phyloP scores from a whole-genome alignment of 2,888 invertebrate species.

The Platynereis dumerilii region DNA sequence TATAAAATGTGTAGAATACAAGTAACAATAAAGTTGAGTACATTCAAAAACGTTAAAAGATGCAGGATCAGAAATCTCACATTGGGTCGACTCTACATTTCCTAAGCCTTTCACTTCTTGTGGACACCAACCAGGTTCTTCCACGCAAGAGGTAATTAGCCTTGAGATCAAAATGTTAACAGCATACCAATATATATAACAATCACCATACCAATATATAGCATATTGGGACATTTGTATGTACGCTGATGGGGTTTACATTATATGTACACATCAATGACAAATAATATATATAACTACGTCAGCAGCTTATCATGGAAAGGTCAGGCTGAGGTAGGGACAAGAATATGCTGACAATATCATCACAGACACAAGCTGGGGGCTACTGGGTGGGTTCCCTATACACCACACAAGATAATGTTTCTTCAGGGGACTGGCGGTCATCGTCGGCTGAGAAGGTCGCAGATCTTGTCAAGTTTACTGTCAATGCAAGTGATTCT shows the following conservation, averaged over 20 bases:
- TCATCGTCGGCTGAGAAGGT: slow-evolving; percentile 11
- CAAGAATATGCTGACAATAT: too few species aligned
- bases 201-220: slow-evolving; percentile 7
- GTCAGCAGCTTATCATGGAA: neutral
- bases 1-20: too few species aligned
- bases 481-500: slow-evolving; percentile 19
- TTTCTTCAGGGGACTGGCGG: neutral
- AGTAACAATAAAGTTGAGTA: too few species aligned
- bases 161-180: too few species aligned
- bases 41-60: too few species aligned
- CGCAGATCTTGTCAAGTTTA: slow-evolving; percentile 21
- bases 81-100: too few species aligned
- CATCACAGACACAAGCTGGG: too few species aligned
- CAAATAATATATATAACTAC: neutral
- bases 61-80: too few species aligned
- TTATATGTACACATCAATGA: neutral
- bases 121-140: too few species aligned
- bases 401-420: neutral
- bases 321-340: slow-evolving; percentile 3
- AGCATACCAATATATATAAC: neutral
- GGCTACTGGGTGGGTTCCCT: too few species aligned
- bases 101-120: too few species aligned
- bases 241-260: neutral
- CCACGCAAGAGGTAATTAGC: too few species aligned
- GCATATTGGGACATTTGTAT: neutral